These are phyloP conservation scores for Andrena marginata DNA, from an alignment of 2,888 invertebrate genomes.

Conservation along the genomic window DNA sequence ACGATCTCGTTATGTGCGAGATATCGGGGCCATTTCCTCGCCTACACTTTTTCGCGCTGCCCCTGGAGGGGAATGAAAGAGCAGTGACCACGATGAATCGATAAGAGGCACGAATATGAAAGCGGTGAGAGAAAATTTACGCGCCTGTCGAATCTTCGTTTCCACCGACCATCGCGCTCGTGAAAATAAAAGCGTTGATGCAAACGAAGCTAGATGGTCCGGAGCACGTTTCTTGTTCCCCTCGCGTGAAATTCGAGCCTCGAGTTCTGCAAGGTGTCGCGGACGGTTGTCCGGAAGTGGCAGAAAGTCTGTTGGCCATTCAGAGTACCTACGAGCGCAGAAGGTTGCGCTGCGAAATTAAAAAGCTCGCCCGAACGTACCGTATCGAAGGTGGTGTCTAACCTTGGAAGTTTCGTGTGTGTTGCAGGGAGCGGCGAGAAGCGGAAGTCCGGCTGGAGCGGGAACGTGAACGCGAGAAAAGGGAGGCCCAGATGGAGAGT, in stretches of 20 bases:
- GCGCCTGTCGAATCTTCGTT: too few species aligned
- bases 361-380: too few species aligned
- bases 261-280: too few species aligned
- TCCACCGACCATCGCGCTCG: too few species aligned
- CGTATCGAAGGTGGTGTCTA: constrained; percentile 17
- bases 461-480: constrained; percentile 86
- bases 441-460: constrained; percentile 88
- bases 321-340: too few species aligned
- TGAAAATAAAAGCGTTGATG: too few species aligned
- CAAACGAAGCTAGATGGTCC: too few species aligned
- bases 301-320: too few species aligned
- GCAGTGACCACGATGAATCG: constrained; percentile 44
- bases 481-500: constrained; percentile 85
- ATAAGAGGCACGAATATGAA: constrained; percentile 35
- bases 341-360: too few species aligned
- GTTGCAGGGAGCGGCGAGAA: constrained; percentile 88
- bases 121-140: neutral
- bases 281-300: too few species aligned
- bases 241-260: too few species aligned
- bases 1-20: constrained; percentile 2
- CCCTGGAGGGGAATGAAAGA: neutral
- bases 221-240: too few species aligned
- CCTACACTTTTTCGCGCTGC: constrained; percentile 18
- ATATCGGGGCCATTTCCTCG: constrained; percentile 22
- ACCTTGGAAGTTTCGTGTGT: constrained; percentile 52